Percentiles rank a stretch among this genome's conserved stretches.
phyloP scores from a whole-genome alignment of 2,797 vertebrate species.

The Gymnodraco acuticeps region DNA sequence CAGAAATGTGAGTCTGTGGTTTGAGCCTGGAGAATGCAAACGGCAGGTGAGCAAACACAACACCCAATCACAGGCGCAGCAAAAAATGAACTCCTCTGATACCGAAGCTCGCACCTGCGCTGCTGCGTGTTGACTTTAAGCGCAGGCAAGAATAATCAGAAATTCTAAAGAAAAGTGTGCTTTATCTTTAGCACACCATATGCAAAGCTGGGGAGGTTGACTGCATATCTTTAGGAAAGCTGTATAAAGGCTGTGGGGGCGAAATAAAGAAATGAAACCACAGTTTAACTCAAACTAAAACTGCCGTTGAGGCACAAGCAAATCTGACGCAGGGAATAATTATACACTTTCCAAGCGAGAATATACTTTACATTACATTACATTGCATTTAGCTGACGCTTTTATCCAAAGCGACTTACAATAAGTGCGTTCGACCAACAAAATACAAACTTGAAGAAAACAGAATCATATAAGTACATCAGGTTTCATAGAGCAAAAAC shows the following conservation, averaged over 20 bases:
- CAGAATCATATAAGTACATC: no score
- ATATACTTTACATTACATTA: no score
- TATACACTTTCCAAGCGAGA: no score
- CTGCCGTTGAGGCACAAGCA: no score
- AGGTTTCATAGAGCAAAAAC: no score
- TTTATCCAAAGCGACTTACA: no score
- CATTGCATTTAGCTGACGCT: no score
- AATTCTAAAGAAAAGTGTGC: background rate
- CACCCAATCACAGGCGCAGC: background rate
- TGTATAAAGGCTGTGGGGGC: background rate
- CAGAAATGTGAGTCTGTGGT: slow-evolving; percentile 42
- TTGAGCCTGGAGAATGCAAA: slow-evolving; percentile 29
- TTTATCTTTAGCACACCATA: background rate
- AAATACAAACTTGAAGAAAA: no score
- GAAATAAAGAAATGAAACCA: no score
- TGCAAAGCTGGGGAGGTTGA: background rate
- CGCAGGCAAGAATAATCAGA: slow-evolving; percentile 12
- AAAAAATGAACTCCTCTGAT: background rate
- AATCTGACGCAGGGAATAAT: no score
- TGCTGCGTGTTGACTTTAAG: slow-evolving; percentile 16
- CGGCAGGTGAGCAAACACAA: slow-evolving; percentile 44
- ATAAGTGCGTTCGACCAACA: no score
- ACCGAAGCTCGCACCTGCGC: slow-evolving; percentile 11
- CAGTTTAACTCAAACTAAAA: no score
- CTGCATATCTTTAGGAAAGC: background rate